Evolutionary conservation across 2,113 vertebrate genomes (phyloP).

Genomic region (Cheirogaleus medius): DNA sequence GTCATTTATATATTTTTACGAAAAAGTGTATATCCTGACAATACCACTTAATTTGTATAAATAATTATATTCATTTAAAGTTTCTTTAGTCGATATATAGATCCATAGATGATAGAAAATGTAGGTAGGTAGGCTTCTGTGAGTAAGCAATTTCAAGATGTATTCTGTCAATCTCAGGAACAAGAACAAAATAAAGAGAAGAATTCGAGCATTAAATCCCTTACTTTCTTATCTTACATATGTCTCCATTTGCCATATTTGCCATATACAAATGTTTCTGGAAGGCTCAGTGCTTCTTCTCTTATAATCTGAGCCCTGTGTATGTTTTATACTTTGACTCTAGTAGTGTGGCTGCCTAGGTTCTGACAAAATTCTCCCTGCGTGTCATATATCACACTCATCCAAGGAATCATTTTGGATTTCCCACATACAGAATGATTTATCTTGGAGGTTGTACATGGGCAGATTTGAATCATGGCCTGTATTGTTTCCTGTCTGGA

Average conservation of each 20-base stretch:
- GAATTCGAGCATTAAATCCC: not conserved
- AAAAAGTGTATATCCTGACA: not conserved
- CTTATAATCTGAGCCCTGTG: not conserved
- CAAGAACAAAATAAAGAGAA: not conserved
- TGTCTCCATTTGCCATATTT: not conserved
- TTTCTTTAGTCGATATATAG: not conserved
- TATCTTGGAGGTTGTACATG: not conserved
- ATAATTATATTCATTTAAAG: not conserved
- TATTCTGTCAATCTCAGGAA: constrained; percentile 11
- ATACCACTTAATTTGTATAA: not conserved
- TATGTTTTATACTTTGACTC: not conserved
- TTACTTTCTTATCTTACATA: not conserved
- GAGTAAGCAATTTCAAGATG: not conserved
- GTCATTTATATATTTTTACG: not conserved
- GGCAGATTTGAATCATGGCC: not conserved
- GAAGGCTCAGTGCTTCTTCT: not conserved
- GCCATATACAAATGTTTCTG: not conserved
- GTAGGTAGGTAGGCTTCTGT: not conserved
- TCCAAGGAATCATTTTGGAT: not conserved
- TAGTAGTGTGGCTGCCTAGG: not conserved
- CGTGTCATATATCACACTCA: not conserved
- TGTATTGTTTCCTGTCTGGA: not conserved
- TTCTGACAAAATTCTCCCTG: not conserved
- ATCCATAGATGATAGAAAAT: not conserved
- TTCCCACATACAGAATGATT: not conserved